These are phyloP conservation scores for Ataeniobius toweri DNA, from an alignment of 2,797 vertebrate species.

Conservation along the genomic window DNA sequence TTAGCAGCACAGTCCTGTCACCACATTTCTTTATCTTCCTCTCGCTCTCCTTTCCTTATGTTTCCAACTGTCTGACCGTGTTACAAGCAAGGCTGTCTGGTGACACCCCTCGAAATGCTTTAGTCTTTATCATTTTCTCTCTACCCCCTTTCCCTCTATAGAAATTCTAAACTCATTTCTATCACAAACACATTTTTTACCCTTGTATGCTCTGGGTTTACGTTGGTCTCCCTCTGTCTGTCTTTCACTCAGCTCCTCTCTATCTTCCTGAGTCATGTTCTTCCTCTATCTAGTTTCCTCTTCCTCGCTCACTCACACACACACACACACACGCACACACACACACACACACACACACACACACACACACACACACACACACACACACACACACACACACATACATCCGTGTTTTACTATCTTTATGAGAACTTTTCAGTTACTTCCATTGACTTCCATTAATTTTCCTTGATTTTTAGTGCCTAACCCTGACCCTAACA, in stretches of 20 bases:
- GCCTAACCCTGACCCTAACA: no score
- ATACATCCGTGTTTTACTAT: no score
- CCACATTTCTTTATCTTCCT: conserved; percentile 24
- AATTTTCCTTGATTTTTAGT: no score
- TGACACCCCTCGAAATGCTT: conserved; percentile 20
- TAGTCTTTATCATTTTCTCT: conserved; percentile 10
- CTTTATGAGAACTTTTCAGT: no score
- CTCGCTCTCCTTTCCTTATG: conserved; percentile 17
- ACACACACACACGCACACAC: conserved; percentile 25
- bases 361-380: no score
- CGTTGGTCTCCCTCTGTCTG: conserved; percentile 35
- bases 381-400: no score
- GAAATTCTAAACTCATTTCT: conserved; percentile 24
- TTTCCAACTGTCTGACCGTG: conserved; percentile 42
- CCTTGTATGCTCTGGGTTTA: conserved; percentile 33
- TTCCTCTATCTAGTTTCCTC: conserved; percentile 17
- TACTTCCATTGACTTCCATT: no score
- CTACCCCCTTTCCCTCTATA: conserved; percentile 17
- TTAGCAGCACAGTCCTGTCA: conserved; percentile 53
- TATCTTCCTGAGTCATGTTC: conserved; percentile 54
- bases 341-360: no score
- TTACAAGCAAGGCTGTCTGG: conserved; percentile 10
- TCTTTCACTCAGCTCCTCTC: conserved; percentile 45
- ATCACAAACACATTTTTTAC: conserved; percentile 31
- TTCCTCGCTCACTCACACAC: conserved; percentile 24